phyloP scores from a whole-genome alignment of 1,140 invertebrate species.

The Drosophila ananassae region DNA sequence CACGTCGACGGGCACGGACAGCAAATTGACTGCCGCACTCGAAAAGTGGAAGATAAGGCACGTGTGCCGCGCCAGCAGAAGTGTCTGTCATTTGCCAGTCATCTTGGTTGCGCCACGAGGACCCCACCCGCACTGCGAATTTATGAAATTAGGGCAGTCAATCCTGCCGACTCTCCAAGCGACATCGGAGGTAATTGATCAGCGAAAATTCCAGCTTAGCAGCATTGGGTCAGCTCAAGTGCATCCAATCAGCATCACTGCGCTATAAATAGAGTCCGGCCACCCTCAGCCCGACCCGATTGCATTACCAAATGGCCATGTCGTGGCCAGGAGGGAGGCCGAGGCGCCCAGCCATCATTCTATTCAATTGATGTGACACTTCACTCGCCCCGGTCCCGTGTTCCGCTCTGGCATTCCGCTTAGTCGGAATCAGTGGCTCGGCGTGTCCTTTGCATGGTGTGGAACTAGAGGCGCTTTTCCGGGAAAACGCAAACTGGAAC shows the following conservation, averaged over 20 bases:
- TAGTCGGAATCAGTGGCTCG: background rate
- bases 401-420: slow-evolving; percentile 16
- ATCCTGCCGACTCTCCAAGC: slow-evolving; percentile 5
- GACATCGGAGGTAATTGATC: slow-evolving; percentile 66
- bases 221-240: slow-evolving; percentile 39
- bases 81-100: slow-evolving; percentile 64
- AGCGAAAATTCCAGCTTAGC: slow-evolving; percentile 49
- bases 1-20: slow-evolving; percentile 55
- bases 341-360: slow-evolving; percentile 27
- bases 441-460: background rate
- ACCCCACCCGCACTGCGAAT: slow-evolving; percentile 15
- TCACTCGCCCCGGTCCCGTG: background rate
- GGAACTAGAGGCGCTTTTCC: slow-evolving; percentile 5
- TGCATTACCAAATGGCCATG: background rate
- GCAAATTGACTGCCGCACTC: slow-evolving; percentile 56
- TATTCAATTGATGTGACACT: slow-evolving; percentile 55
- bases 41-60: slow-evolving; percentile 56
- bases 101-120: slow-evolving; percentile 4
- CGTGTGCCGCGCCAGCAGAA: slow-evolving; percentile 45
- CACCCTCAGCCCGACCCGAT: slow-evolving; percentile 1
- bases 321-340: background rate
- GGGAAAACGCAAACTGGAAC: slow-evolving; percentile 31
- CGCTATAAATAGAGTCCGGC: slow-evolving; percentile 51
- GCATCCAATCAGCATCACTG: slow-evolving; percentile 51
- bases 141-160: slow-evolving; percentile 58